Evolutionary conservation across 2,113 vertebrate genomes (phyloP), one percentile per base, ranked within the genome.

Genomic region (Tyto alba): DNA sequence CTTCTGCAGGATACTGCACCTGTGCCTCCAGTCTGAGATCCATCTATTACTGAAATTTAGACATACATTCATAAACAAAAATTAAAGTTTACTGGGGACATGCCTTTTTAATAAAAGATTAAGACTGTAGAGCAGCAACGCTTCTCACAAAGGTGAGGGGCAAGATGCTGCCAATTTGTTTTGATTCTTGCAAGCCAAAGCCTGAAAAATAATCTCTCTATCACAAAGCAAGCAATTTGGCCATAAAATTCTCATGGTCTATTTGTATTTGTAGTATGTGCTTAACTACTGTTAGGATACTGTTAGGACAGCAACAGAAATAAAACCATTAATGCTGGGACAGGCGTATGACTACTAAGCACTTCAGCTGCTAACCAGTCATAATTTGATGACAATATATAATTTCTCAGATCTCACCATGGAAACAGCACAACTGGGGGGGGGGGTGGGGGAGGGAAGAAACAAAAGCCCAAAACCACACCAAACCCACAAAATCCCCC

Each of bases 301-400:
- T n/a, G n/a, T n/a, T n/a, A n/a, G n/a, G n/a, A n/a, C n/a, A 38
- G 43, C 47, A 90, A 90, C 34, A 84, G 72, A 94, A 92, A 68
- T 38, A 36, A 84, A 93, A 75, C 15, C 60, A 90, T 26, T 48
- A 85, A 69, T 30, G 63, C 34, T 69, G 41, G 55, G 16, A 62
- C 8, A 80, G 17, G 7, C 16, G 18, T 71, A 63, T 27, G 41
- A 75, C 50, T 66, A 41, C 34, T 50, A 62, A 64, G 34, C 34
- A 69, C 15, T 77, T 83, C 52, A 91, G 29, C 26, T 85, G 48
- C 74, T 88, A 82, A 74, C 1, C 25, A 90, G 52, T 18, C 13
- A 63, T 45, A 56, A 68, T 60, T 84, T 36, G 34, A 93, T 80
- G 87, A 73, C 45, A 85, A 60, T 19, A 60, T 45, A 13, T 41